These are phyloP conservation scores for Scrobipalpa costella DNA, from an alignment of 2,888 invertebrate genomes.

Conservation along the genomic window DNA sequence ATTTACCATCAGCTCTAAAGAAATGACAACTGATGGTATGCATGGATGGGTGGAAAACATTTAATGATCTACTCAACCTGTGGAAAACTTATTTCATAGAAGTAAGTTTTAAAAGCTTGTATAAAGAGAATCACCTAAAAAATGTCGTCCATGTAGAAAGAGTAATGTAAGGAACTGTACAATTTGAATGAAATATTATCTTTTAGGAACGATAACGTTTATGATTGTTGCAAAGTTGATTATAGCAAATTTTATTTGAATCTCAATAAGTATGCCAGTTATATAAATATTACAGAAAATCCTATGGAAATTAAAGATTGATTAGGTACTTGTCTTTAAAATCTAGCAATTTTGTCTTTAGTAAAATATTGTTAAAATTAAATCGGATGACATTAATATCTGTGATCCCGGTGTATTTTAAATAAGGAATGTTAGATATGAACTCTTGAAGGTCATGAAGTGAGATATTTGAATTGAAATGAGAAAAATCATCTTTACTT, in stretches of 20 bases:
- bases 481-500: not conserved
- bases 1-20: not conserved
- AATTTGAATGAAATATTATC: not conserved
- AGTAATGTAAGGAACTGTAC: not conserved
- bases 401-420: constrained; percentile 3
- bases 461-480: not conserved
- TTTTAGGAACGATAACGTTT: not conserved
- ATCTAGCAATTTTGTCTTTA: not conserved
- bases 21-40: not conserved
- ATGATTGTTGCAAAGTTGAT: too few species aligned
- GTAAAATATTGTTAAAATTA: not conserved
- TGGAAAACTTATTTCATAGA: not conserved
- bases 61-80: not conserved
- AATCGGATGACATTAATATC: not conserved
- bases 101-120: not conserved
- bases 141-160: constrained; percentile 32
- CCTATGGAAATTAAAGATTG: too few species aligned
- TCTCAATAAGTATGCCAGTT: too few species aligned
- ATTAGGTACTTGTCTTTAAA: too few species aligned
- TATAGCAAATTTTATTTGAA: too few species aligned
- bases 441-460: not conserved
- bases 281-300: too few species aligned
- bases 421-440: not conserved
- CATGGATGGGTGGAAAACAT: not conserved
- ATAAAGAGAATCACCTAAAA: not conserved